Base-by-base conservation (phyloP, 2,888 invertebrate species). In the Seira musarum region DNA sequence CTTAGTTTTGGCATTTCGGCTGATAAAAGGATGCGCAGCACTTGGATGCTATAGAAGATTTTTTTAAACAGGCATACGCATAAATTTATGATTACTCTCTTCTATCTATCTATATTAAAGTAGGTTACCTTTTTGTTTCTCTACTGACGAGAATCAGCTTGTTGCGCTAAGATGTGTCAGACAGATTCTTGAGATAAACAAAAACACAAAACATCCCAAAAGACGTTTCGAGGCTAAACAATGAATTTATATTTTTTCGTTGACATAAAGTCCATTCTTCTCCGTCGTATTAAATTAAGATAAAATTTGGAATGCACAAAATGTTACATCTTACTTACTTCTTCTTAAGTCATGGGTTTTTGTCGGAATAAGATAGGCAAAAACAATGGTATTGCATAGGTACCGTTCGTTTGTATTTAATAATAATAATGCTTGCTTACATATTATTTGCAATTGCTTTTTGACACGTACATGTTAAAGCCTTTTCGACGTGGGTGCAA, bases 221-320 rank as follows among this genome's bases (percentile, higher is more conserved):
- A 64, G 72, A 72, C 24, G 30, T 57, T 60, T 65, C 73, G 66
- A 74, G 73, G 73, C 40, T 57, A 21, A 30, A 35, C 71, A 46
- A 67, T 53, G 53, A 53, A 53, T 53, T 53, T 53, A 53, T 53
- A 53, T 13, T 53, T 53, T 53, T 53, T 53, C 30, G 53, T 53
- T 53, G 53, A 53, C 53, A 53, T 13, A 53, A 53, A 53, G 53
- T 53, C 53, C 53, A 53, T 53, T 53, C 53, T 53, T 53, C 53
- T 53, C 13, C 13, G 53, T 17, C 17, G 53, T 53, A 53, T 53
- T 53, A 53, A 53, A 53, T 53, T 13, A 15, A 53, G 53, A 53
- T 53, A 53, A 53, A 13, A 53, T 53, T 3, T 53, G 53, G 15
- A 53, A 53, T 53, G 53, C 13, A 53, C 6, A 40, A 53, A 53